These are phyloP conservation scores for Mystacides longicornis DNA, from an alignment of 2,888 invertebrate genomes.

Conservation along the genomic window DNA sequence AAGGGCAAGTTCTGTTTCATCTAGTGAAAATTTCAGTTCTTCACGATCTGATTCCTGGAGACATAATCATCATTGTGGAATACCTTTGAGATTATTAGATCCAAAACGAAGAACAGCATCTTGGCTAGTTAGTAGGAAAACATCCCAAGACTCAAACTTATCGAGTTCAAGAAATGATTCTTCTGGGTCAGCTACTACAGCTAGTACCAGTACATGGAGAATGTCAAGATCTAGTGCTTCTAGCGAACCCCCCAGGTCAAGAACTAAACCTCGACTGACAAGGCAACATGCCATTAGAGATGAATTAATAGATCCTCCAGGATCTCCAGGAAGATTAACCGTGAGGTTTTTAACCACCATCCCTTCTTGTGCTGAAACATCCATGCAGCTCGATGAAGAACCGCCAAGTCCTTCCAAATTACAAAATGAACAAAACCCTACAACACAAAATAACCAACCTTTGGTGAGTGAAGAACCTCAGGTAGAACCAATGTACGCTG, in stretches of 20 bases:
- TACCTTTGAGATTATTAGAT: conserved; percentile 65
- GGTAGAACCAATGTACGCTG: conserved; percentile 21
- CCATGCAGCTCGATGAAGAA: conserved; percentile 60
- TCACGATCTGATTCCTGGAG: conserved; percentile 83
- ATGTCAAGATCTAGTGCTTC: conserved; percentile 77
- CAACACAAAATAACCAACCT: neutral
- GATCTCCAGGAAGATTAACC: conserved; percentile 47
- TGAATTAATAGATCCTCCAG: conserved; percentile 55
- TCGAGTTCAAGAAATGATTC: conserved; percentile 88
- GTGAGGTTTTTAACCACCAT: conserved; percentile 63
- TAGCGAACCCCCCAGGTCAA: conserved; percentile 36
- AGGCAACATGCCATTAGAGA: conserved; percentile 75
- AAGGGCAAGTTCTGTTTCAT: conserved; percentile 75
- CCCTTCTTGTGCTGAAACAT: conserved; percentile 66
- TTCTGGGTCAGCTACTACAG: conserved; percentile 81
- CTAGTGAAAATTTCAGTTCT: conserved; percentile 85
- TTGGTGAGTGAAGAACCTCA: neutral
- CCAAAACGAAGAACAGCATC: conserved; percentile 77
- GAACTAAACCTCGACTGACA: conserved; percentile 65
- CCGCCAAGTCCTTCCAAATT: conserved; percentile 29
- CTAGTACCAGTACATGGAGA: conserved; percentile 84
- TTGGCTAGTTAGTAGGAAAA: conserved; percentile 86
- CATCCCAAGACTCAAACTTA: conserved; percentile 86
- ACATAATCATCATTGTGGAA: conserved; percentile 67
- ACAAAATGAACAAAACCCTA: conserved; percentile 10